phyloP scores from a whole-genome alignment of 64 coral and sea anemone genomes.

The Cladopsammia gracilis region DNA sequence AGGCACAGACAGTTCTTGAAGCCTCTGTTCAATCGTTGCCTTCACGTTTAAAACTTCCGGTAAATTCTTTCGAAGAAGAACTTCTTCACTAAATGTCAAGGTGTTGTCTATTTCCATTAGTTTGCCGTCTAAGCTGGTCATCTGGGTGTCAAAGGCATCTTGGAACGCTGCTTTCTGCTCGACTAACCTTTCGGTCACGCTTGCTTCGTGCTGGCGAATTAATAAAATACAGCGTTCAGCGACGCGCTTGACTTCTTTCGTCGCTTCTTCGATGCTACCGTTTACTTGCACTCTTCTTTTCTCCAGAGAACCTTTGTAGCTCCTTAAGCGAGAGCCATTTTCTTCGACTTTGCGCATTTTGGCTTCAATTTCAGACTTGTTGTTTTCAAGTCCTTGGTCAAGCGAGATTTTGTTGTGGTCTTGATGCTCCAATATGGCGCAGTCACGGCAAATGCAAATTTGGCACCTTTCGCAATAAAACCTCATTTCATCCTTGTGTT shows the following conservation, averaged over 20 bases:
- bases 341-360: neutral
- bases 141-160: neutral
- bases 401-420: conserved; percentile 6
- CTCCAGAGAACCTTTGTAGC: neutral
- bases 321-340: neutral
- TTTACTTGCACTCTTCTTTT: neutral
- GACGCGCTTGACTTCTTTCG: neutral
- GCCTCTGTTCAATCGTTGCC: neutral
- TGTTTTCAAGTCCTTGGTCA: neutral
- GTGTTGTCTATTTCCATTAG: neutral
- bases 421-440: conserved; percentile 17
- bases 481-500: neutral
- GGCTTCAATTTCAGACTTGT: neutral
- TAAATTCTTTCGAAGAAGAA: neutral
- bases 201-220: conserved; percentile 2
- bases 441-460: conserved; percentile 39
- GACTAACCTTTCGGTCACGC: neutral
- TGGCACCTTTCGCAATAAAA: neutral
- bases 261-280: neutral
- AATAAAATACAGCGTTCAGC: neutral
- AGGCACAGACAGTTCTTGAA: neutral
- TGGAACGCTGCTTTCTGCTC: neutral
- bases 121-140: neutral
- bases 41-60: conserved; percentile 31
- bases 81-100: neutral